phyloP scores from a whole-genome alignment of 2,797 vertebrate species.

The Myripristis murdjan region DNA sequence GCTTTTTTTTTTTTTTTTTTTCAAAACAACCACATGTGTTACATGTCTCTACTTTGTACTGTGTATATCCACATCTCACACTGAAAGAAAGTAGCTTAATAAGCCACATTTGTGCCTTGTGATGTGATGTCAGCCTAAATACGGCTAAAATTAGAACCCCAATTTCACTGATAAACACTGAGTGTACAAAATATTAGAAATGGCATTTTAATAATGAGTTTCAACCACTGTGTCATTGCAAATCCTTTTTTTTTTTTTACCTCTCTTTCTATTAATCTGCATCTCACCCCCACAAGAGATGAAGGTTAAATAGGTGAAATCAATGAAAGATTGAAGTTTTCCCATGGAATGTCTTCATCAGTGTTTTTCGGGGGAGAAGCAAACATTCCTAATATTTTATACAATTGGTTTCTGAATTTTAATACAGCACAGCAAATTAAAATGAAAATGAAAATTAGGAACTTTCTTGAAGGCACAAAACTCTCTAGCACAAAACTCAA shows the following conservation, averaged over 20 bases:
- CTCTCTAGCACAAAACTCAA: slow-evolving; percentile 59
- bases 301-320: slow-evolving; percentile 66
- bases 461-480: slow-evolving; percentile 48
- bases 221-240: slow-evolving; percentile 56
- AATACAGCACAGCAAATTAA: slow-evolving; percentile 30
- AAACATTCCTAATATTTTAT: slow-evolving; percentile 56
- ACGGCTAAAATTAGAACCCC: slow-evolving; percentile 73
- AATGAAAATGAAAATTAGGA: slow-evolving; percentile 1
- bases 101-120: slow-evolving; percentile 40
- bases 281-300: slow-evolving; percentile 50
- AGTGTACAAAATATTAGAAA: slow-evolving; percentile 64
- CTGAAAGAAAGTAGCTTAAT: slow-evolving; percentile 36
- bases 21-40: slow-evolving; percentile 69
- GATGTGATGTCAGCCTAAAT: slow-evolving; percentile 62
- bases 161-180: slow-evolving; percentile 65
- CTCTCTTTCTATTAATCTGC: slow-evolving; percentile 54
- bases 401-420: slow-evolving; percentile 54
- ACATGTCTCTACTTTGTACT: slow-evolving; percentile 74
- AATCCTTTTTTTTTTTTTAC: slow-evolving; percentile 56
- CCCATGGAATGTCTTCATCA: slow-evolving; percentile 62
- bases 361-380: slow-evolving; percentile 22
- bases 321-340: slow-evolving; percentile 71
- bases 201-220: slow-evolving; percentile 72
- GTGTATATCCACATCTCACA: slow-evolving; percentile 31
- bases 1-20: slow-evolving; percentile 59